Conservation (phyloP, 2,797 vertebrate genomes). For the Streptopelia turtur region DNA sequence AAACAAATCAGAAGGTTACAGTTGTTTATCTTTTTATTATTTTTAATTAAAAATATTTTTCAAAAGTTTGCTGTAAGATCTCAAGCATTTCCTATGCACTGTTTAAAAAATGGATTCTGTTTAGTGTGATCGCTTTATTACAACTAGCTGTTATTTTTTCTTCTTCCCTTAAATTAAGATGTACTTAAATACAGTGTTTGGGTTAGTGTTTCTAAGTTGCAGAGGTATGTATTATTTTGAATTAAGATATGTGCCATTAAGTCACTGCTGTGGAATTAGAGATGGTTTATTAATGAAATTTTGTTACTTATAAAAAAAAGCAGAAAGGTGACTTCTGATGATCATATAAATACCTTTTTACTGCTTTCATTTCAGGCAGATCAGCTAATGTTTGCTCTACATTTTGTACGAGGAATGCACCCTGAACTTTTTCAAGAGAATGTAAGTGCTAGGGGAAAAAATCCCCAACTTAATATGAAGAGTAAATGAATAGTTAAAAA, state of each 20-base stretch:
- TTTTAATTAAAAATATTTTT: background rate
- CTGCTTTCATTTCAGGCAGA: slow-evolving; percentile 84
- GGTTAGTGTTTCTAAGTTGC: background rate
- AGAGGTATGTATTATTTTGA: background rate
- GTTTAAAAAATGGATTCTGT: background rate
- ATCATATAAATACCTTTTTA: background rate
- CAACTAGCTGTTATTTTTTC: background rate
- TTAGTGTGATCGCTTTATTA: background rate
- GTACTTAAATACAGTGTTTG: background rate
- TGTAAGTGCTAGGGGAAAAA: slow-evolving; percentile 79
- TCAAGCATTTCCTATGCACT: background rate
- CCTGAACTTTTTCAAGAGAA: slow-evolving; percentile 92
- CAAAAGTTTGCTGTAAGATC: background rate
- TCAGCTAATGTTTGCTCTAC: slow-evolving; percentile 94
- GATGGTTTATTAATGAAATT: background rate
- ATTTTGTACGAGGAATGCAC: slow-evolving; percentile 94
- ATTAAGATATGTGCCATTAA: background rate
- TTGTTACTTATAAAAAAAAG: background rate
- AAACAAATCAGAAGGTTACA: background rate
- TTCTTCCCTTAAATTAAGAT: background rate
- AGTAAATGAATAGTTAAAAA: background rate
- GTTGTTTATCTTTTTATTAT: background rate
- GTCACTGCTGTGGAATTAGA: background rate
- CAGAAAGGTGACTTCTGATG: background rate
- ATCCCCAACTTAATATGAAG: background rate